phyloP scores from a whole-genome alignment of 2,888 invertebrate species.

The Galerucella nymphaeae region DNA sequence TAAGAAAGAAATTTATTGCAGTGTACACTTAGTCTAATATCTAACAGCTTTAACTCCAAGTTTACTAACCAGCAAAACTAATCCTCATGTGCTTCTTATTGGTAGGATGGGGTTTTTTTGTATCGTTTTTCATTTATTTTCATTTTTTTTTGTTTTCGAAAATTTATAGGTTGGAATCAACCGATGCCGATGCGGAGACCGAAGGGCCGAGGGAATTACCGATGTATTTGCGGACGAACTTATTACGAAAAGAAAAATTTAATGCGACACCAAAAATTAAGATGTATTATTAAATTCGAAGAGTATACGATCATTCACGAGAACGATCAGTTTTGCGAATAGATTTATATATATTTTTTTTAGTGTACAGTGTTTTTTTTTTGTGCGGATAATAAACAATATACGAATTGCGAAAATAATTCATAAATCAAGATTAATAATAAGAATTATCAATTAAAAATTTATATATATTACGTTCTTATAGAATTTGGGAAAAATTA shows the following conservation, averaged over 20 bases:
- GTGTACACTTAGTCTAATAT: neutral
- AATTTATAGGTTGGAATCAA: conserved; percentile 18
- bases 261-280: conserved; percentile 54
- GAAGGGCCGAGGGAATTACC: conserved; percentile 52
- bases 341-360: neutral
- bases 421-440: too few relatives aligned
- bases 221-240: conserved; percentile 54
- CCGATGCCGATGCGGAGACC: conserved; percentile 48
- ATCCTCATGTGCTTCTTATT: conserved; percentile 11
- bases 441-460: too few relatives aligned
- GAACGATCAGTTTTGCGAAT: conserved; percentile 5
- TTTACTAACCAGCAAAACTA: conserved; percentile 17
- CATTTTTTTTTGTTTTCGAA: conserved; percentile 22
- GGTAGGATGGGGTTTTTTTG: conserved; percentile 19
- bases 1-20: neutral
- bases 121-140: conserved; percentile 14
- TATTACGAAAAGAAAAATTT: conserved; percentile 57
- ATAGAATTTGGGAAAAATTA: too few relatives aligned
- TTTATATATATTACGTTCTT: too few relatives aligned
- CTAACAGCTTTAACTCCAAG: conserved; percentile 5
- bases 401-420: too few relatives aligned
- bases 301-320: conserved; percentile 40
- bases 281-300: conserved; percentile 47
- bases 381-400: too few relatives aligned
- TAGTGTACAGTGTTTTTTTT: too few relatives aligned